phyloP scores from a whole-genome alignment of 2,113 vertebrate species.

The Ammodramus savannarum region DNA sequence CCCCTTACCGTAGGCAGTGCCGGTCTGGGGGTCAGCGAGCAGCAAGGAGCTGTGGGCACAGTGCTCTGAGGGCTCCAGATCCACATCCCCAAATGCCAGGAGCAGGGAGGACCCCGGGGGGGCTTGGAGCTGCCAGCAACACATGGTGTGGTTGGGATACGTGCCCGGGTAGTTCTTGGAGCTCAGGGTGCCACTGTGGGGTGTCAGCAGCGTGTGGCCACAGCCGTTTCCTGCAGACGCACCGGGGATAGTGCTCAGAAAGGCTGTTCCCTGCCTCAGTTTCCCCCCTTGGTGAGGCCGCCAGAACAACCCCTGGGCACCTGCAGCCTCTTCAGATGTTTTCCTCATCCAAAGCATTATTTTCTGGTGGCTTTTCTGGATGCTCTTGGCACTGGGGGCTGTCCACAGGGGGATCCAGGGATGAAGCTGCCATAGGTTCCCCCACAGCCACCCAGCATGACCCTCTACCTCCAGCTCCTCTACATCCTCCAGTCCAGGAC shows the following conservation, averaged over 20 bases:
- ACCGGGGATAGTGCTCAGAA: neutral
- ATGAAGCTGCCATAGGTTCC: neutral
- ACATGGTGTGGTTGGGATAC: conserved; percentile 80
- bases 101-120: conserved; percentile 67
- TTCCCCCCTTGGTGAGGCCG: neutral
- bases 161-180: conserved; percentile 85
- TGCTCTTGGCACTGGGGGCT: neutral
- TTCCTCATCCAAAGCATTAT: accelerated
- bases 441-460: neutral
- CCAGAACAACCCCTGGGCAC: accelerated
- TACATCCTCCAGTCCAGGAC: neutral
- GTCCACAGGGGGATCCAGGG: neutral
- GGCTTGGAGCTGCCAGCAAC: conserved; percentile 75
- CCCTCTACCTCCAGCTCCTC: neutral
- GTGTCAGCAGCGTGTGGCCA: conserved; percentile 76
- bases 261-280: neutral
- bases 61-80: conserved; percentile 76
- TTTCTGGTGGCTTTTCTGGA: neutral
- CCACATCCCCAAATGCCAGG: conserved; percentile 82
- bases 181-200: conserved; percentile 81
- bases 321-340: neutral
- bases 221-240: conserved; percentile 79
- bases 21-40: conserved; percentile 63
- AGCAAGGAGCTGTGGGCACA: conserved; percentile 79
- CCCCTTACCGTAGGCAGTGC: conserved; percentile 70